phyloP scores from a whole-genome alignment of 2,113 vertebrate species.

The Alosa alosa region DNA sequence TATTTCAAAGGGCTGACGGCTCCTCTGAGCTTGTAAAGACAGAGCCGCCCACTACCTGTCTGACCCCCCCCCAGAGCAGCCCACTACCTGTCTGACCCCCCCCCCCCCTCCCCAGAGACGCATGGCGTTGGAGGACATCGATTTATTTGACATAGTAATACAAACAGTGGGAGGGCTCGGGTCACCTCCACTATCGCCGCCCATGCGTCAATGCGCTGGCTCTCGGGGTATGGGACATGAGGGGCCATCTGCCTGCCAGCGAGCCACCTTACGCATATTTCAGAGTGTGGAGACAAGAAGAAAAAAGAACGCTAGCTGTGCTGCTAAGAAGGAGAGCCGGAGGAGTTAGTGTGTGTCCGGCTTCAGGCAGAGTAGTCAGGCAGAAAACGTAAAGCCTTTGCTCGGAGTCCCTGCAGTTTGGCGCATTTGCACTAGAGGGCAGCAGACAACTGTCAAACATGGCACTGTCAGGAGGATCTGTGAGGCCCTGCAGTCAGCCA shows the following conservation, averaged over 20 bases:
- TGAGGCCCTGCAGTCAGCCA: not conserved
- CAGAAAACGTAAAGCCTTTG: conserved; percentile 7
- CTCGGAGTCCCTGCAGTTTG: conserved; percentile 25
- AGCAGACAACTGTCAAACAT: conserved; percentile 35
- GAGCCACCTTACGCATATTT: conserved; percentile 35
- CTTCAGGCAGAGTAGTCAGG: not conserved
- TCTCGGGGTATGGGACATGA: conserved; percentile 25
- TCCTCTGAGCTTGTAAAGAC: conserved; percentile 27
- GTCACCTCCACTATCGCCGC: conserved; percentile 44
- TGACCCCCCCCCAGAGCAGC: conserved; percentile 7
- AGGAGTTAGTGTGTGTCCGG: not conserved
- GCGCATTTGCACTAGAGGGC: conserved; percentile 63
- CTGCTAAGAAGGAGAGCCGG: not conserved
- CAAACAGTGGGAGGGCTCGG: conserved; percentile 36
- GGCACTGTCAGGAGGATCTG: not conserved
- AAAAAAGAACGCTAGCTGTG: conserved; percentile 13
- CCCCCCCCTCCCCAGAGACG: conserved; percentile 41
- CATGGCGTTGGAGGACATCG: conserved; percentile 49
- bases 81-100: not conserved
- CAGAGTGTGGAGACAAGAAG: conserved; percentile 27
- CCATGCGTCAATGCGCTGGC: conserved; percentile 15
- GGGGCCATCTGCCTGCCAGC: conserved; percentile 29
- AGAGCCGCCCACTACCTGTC: not conserved
- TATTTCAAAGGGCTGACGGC: conserved; percentile 42
- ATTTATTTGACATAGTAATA: conserved; percentile 57